phyloP scores from a whole-genome alignment of 2,888 invertebrate species.

The Anticlea derivata region DNA sequence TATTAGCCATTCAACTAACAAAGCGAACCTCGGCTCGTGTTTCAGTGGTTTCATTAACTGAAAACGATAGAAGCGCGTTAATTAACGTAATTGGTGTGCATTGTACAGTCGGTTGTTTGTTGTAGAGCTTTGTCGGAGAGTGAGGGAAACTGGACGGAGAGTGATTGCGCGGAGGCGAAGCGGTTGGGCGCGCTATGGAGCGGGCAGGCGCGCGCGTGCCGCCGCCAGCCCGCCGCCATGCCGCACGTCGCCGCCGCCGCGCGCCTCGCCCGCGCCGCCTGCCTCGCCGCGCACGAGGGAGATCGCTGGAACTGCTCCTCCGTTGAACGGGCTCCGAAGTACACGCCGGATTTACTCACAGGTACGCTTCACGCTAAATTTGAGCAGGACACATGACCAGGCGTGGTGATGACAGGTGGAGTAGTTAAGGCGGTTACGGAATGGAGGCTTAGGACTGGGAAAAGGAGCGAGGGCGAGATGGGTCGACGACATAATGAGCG shows the following conservation, averaged over 20 bases:
- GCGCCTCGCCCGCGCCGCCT: slow-evolving; percentile 86
- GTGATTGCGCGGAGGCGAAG: slow-evolving; percentile 68
- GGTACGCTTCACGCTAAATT: slow-evolving; percentile 75
- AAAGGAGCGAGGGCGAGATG: too few relatives aligned
- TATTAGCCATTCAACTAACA: slow-evolving; percentile 21
- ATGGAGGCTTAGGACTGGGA: too few relatives aligned
- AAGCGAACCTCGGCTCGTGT: slow-evolving; percentile 20
- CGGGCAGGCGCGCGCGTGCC: slow-evolving; percentile 86
- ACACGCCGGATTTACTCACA: slow-evolving; percentile 90
- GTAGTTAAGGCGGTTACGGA: too few relatives aligned
- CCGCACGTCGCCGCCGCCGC: slow-evolving; percentile 90
- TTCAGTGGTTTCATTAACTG: slow-evolving; percentile 28
- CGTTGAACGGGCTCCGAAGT: slow-evolving; percentile 87
- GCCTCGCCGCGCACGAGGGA: slow-evolving; percentile 88
- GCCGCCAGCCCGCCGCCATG: slow-evolving; percentile 88
- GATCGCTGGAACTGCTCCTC: slow-evolving; percentile 94
- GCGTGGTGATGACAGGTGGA: too few relatives aligned
- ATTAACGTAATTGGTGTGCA: slow-evolving; percentile 29
- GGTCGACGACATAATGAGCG: too few relatives aligned
- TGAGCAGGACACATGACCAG: too few relatives aligned
- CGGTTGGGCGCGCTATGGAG: slow-evolving; percentile 82
- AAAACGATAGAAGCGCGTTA: slow-evolving; percentile 29
- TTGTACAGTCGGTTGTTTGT: slow-evolving; percentile 21
- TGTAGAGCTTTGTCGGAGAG: slow-evolving; percentile 53
- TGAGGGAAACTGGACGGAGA: slow-evolving; percentile 78